These are phyloP conservation scores for Patella pellucida DNA, from an alignment of 2,888 invertebrate species.

Conservation along the genomic window DNA sequence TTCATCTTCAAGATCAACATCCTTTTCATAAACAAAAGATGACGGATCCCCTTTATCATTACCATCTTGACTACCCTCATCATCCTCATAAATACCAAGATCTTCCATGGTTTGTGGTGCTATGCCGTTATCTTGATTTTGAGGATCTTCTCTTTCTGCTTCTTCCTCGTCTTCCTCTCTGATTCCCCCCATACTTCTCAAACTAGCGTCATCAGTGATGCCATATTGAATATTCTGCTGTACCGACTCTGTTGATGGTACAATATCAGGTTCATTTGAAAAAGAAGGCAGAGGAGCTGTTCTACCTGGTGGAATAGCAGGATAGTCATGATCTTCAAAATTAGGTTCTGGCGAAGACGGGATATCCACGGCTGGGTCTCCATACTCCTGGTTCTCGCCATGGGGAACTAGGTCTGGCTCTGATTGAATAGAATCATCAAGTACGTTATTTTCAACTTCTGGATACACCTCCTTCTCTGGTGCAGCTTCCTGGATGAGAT, in stretches of 20 bases:
- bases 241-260: constrained; percentile 13
- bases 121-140: constrained; percentile 24
- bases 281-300: constrained; percentile 24
- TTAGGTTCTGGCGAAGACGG: constrained; percentile 32
- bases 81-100: constrained; percentile 52
- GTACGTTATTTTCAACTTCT: constrained; percentile 18
- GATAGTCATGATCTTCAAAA: constrained; percentile 31
- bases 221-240: constrained; percentile 44
- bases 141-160: constrained; percentile 7
- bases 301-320: constrained; percentile 26
- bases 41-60: constrained; percentile 24
- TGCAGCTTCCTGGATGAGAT: neutral
- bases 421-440: constrained; percentile 2
- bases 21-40: constrained; percentile 36
- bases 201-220: constrained; percentile 29
- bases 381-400: neutral
- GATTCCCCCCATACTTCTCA: constrained; percentile 40
- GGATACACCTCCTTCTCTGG: constrained; percentile 12
- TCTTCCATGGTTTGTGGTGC: constrained; percentile 33
- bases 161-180: constrained; percentile 40
- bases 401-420: constrained; percentile 29
- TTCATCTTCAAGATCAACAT: constrained; percentile 39
- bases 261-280: constrained; percentile 21
- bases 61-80: constrained; percentile 36
- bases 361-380: constrained; percentile 32